phyloP scores from a whole-genome alignment of 1,140 invertebrate genomes.

The Cataglyphis hispanica region DNA sequence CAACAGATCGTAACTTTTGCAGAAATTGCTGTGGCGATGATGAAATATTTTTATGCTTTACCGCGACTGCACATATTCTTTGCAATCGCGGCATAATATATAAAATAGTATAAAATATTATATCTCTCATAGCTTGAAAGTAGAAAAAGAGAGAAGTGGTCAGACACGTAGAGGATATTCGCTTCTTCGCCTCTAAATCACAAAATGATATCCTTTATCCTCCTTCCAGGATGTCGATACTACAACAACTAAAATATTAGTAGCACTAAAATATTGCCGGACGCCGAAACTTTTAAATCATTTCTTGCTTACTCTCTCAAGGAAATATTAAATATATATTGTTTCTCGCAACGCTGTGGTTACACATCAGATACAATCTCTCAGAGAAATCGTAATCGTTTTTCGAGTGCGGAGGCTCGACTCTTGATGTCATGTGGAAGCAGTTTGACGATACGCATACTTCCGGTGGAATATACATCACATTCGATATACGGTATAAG shows the following conservation, averaged over 20 bases:
- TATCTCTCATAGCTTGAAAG: background rate
- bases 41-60: background rate
- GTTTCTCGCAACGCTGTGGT: background rate
- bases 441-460: constrained; percentile 29
- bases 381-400: constrained; percentile 34
- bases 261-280: background rate
- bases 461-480: background rate
- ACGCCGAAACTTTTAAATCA: background rate
- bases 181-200: constrained; percentile 11
- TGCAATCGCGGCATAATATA: background rate
- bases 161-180: background rate
- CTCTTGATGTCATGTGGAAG: constrained; percentile 19
- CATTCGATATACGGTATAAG: constrained; percentile 40
- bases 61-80: background rate
- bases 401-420: constrained; percentile 11
- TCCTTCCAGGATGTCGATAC: constrained; percentile 36
- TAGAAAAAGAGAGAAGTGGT: background rate
- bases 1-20: constrained; percentile 44
- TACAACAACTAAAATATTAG: background rate
- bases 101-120: background rate
- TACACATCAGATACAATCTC: background rate
- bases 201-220: background rate
- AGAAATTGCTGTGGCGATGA: constrained; percentile 47
- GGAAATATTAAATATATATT: constrained; percentile 27
- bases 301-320: background rate